phyloP scores from a whole-genome alignment of 1,140 invertebrate genomes.

The Drosophila pandora region DNA sequence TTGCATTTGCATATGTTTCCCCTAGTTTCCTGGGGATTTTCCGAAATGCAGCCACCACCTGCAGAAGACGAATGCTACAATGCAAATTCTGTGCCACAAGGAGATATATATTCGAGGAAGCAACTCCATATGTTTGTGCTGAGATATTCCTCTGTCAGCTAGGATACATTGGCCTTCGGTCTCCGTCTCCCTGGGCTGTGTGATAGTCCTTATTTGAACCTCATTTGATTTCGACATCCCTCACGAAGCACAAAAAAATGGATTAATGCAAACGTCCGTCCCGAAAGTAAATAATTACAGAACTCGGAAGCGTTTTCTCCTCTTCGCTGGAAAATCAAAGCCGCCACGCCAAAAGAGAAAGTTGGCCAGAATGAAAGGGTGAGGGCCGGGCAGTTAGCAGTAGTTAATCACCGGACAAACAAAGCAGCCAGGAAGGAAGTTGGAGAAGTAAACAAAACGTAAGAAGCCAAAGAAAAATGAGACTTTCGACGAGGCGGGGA shows the following conservation, averaged over 20 bases:
- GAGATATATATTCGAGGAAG: slow-evolving; percentile 31
- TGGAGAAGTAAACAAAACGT: slow-evolving; percentile 28
- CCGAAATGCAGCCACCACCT: slow-evolving; percentile 12
- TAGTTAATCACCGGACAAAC: slow-evolving; percentile 73
- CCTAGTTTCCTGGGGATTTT: slow-evolving; percentile 10
- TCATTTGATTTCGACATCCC: slow-evolving; percentile 23
- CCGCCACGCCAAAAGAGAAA: slow-evolving; percentile 8
- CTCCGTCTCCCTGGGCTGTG: neutral
- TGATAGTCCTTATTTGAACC: slow-evolving; percentile 14
- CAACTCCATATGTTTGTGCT: slow-evolving; percentile 29
- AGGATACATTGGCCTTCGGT: neutral
- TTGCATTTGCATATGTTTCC: slow-evolving; percentile 26
- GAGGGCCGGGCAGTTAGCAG: slow-evolving; percentile 31
- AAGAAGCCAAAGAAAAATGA: slow-evolving; percentile 32
- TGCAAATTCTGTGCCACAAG: slow-evolving; percentile 27
- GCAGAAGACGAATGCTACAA: slow-evolving; percentile 19
- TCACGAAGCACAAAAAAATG: slow-evolving; percentile 14
- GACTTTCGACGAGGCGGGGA: slow-evolving; percentile 23
- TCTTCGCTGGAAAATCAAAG: slow-evolving; percentile 30
- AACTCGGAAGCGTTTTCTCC: slow-evolving; percentile 17
- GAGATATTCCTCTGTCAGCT: slow-evolving; percentile 4
- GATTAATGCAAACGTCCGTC: slow-evolving; percentile 15
- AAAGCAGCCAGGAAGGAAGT: slow-evolving; percentile 50
- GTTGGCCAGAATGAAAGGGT: slow-evolving; percentile 7
- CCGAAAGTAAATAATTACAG: slow-evolving; percentile 32